Percentiles rank a stretch among this genome's conserved stretches.
Conservation (phyloP, 1,140 invertebrate species). For the Pachypeltis micranthus region DNA sequence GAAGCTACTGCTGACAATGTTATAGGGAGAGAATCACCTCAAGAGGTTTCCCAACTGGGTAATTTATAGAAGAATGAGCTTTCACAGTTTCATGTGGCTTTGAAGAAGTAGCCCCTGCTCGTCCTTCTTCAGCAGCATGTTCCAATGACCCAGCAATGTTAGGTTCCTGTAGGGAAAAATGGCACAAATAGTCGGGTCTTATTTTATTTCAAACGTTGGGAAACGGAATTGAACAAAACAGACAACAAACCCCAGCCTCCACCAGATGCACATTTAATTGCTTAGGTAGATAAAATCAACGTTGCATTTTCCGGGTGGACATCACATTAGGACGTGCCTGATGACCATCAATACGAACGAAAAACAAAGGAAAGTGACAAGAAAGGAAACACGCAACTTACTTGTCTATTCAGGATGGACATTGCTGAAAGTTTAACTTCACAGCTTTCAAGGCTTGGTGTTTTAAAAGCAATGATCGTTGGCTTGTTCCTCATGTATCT, state of each 20-base stretch:
- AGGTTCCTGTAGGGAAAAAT: not conserved
- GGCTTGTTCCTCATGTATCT: conserved; percentile 77
- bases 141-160: conserved; percentile 25
- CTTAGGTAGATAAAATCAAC: too few species aligned
- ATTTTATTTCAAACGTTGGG: too few species aligned
- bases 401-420: conserved; percentile 26
- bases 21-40: conserved; percentile 54
- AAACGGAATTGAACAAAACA: too few species aligned
- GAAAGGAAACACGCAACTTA: conserved; percentile 17
- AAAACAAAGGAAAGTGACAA: too few species aligned
- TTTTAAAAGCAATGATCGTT: conserved; percentile 70
- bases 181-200: too few species aligned
- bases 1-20: too few species aligned
- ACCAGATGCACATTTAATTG: too few species aligned
- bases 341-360: too few species aligned
- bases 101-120: not conserved
- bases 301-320: too few species aligned
- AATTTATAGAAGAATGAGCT: conserved; percentile 41
- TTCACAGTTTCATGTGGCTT: conserved; percentile 4
- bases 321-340: too few species aligned
- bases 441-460: conserved; percentile 49
- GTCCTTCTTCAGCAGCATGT: conserved; percentile 22
- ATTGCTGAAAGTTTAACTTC: conserved; percentile 35
- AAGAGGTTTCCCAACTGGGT: conserved; percentile 63
- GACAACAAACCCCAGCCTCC: too few species aligned